Evolutionary conservation across 1,140 invertebrate species (phyloP).

Genomic region (Cryptotermes secundus): DNA sequence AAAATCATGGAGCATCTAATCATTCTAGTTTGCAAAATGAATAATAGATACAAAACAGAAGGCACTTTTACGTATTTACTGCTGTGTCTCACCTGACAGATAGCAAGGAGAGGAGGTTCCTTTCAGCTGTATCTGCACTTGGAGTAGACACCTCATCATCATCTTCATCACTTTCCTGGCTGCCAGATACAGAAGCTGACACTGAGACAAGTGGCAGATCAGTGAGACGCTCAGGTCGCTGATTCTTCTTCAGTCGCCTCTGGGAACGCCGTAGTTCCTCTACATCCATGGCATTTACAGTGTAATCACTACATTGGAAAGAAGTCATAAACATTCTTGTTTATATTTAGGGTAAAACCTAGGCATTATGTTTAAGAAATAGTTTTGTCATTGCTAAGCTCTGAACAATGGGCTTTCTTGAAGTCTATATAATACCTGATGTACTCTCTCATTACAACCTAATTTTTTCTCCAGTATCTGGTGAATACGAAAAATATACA

Average conservation of each 20-base stretch:
- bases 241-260: constrained; percentile 64
- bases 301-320: constrained; percentile 67
- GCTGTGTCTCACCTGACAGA: constrained; percentile 32
- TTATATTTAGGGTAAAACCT: neutral
- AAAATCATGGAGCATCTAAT: no score
- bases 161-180: constrained; percentile 76
- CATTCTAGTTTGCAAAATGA: no score
- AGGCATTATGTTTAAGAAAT: no score
- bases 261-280: constrained; percentile 78
- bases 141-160: constrained; percentile 74
- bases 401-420: no score
- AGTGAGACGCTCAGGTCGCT: constrained; percentile 35
- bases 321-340: neutral
- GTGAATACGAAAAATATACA: no score
- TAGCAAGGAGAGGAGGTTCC: constrained; percentile 47
- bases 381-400: no score
- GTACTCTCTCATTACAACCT: no score
- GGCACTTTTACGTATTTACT: neutral
- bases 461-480: no score
- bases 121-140: constrained; percentile 69
- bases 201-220: constrained; percentile 36
- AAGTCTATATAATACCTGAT: no score
- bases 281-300: constrained; percentile 83
- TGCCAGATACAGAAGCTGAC: constrained; percentile 53
- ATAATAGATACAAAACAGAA: no score